Conservation (phyloP, 2,113 vertebrate species). For the Sinosuthora webbiana region DNA sequence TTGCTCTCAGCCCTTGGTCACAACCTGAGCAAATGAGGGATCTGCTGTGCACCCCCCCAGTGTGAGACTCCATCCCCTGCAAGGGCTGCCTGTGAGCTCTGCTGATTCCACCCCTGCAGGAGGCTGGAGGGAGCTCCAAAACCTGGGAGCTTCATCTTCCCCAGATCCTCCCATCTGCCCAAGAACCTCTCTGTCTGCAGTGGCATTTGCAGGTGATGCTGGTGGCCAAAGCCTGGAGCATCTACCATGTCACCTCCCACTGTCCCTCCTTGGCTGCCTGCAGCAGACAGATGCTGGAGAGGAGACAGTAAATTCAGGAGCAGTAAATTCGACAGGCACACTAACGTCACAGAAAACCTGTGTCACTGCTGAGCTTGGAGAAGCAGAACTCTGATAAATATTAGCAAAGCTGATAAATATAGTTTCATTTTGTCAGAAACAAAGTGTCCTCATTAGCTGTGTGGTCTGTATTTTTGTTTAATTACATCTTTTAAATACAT, state of each 20-base stretch:
- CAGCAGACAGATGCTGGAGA: background rate
- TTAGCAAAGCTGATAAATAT: background rate
- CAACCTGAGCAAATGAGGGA: background rate
- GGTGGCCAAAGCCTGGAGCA: background rate
- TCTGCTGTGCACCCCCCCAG: accelerated
- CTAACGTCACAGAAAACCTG: background rate
- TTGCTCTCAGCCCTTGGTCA: background rate
- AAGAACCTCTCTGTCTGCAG: background rate
- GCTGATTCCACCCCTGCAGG: background rate
- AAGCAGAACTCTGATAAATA: background rate
- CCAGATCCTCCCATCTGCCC: background rate
- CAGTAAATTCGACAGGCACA: background rate
- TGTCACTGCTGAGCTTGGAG: background rate
- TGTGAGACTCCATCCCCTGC: background rate
- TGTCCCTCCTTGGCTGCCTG: accelerated
- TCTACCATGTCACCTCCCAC: background rate
- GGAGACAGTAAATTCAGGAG: background rate
- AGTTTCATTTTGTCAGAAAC: background rate
- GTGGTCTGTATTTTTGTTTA: background rate
- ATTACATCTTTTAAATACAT: background rate
- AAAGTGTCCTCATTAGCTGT: constrained; percentile 5
- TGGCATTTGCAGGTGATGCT: accelerated
- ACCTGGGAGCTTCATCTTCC: background rate
- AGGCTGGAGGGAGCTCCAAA: background rate
- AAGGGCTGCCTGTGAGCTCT: background rate